Conservation (phyloP, 2,797 vertebrate species). For the Anguilla pacifica region DNA sequence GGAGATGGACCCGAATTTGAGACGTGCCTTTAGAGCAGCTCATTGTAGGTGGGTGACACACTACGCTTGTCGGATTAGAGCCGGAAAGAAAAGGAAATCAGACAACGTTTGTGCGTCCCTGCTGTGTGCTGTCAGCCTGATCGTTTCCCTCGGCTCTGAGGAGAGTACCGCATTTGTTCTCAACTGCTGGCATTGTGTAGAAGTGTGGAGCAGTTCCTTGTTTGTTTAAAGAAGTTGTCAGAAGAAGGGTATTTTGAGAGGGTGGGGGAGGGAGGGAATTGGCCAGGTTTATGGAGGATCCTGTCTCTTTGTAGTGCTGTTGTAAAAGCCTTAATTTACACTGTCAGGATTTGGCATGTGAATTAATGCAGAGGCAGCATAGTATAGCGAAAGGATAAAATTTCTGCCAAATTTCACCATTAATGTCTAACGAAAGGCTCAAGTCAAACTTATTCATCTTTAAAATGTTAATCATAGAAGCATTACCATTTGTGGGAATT, state of each 20-base stretch:
- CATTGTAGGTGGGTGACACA: conserved; percentile 24
- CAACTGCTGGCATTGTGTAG: neutral
- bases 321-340: conserved; percentile 15
- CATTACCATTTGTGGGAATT: neutral
- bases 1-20: conserved; percentile 1
- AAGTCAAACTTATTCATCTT: conserved; percentile 15
- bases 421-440: neutral
- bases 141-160: neutral
- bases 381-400: neutral
- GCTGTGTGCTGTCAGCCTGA: conserved; percentile 12
- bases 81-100: conserved; percentile 4
- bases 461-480: conserved; percentile 12
- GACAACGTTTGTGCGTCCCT: conserved; percentile 28
- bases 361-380: neutral
- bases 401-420: conserved; percentile 8
- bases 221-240: conserved; percentile 34
- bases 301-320: conserved; percentile 11
- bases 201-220: conserved; percentile 23
- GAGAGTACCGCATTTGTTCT: conserved; percentile 15
- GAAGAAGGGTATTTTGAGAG: conserved; percentile 5
- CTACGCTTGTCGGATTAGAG: conserved; percentile 25
- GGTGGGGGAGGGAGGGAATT: neutral
- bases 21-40: neutral
- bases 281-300: neutral
- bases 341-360: conserved; percentile 5